These are phyloP conservation scores for Corythornis vintsioides DNA, from an alignment of 2,113 vertebrate genomes.

Conservation along the genomic window DNA sequence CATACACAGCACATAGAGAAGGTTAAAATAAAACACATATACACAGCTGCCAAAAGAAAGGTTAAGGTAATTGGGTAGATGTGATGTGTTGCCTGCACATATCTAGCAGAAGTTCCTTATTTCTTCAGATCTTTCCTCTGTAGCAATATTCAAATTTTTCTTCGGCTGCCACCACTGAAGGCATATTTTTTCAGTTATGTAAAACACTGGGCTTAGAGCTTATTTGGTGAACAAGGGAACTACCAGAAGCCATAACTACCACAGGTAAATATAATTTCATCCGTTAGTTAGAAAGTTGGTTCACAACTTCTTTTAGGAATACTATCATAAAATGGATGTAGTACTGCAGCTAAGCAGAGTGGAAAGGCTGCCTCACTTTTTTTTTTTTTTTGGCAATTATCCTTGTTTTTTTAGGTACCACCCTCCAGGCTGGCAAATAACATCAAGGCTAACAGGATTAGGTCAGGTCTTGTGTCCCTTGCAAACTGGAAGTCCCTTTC, in stretches of 20 bases:
- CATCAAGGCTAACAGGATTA: neutral
- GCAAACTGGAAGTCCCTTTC: neutral
- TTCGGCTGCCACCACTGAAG: neutral
- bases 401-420: neutral
- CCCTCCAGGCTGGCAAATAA: neutral
- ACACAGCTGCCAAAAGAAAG: neutral
- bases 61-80: neutral
- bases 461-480: neutral
- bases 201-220: neutral
- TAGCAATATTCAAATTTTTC: neutral
- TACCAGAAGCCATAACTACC: neutral
- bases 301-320: neutral
- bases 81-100: neutral
- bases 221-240: neutral
- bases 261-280: neutral
- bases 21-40: neutral
- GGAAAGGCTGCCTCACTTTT: neutral
- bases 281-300: neutral
- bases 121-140: neutral
- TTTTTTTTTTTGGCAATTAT: neutral
- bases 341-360: neutral
- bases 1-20: neutral
- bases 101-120: neutral
- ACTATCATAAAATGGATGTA: neutral
- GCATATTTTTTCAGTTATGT: neutral